Conservation (phyloP, 2,888 invertebrate species). For the Rhingia rostrata region DNA sequence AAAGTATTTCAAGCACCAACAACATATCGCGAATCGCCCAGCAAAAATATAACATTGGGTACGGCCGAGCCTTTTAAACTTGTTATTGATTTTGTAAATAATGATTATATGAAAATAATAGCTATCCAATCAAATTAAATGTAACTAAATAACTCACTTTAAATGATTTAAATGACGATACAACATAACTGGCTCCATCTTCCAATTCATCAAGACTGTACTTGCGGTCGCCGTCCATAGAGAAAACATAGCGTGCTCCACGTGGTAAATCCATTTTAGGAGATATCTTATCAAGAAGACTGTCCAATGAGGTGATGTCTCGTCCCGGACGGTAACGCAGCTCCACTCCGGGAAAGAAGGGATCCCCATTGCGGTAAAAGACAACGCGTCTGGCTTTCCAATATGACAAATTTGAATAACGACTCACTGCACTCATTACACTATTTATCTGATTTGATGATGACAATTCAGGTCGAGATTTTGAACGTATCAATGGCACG, state of each 20-base stretch:
- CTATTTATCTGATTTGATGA: conserved; percentile 77
- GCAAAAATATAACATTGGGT: conserved; percentile 5
- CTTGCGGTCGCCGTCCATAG: conserved; percentile 94
- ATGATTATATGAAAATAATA: neutral
- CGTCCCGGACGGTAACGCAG: conserved; percentile 94
- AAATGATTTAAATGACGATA: conserved; percentile 95
- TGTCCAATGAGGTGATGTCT: conserved; percentile 93
- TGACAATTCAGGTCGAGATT: conserved; percentile 82
- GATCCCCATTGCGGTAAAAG: conserved; percentile 97
- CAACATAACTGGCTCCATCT: conserved; percentile 96
- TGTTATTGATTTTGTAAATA: conserved; percentile 45
- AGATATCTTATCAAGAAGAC: conserved; percentile 92
- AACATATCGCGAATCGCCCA: conserved; percentile 17
- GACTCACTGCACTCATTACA: conserved; percentile 84
- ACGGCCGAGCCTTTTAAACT: neutral
- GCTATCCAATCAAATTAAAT: neutral
- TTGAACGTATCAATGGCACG: conserved; percentile 81
- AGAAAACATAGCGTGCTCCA: conserved; percentile 95
- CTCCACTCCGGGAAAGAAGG: conserved; percentile 94
- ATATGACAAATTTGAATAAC: conserved; percentile 91
- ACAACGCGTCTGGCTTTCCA: conserved; percentile 94
- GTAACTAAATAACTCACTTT: conserved; percentile 86
- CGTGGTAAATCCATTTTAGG: conserved; percentile 93
- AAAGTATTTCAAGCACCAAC: conserved; percentile 10
- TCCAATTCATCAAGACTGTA: conserved; percentile 92